Conservation (phyloP, 2,113 vertebrate species). For the Pseudorhombus dupliciocellatus region DNA sequence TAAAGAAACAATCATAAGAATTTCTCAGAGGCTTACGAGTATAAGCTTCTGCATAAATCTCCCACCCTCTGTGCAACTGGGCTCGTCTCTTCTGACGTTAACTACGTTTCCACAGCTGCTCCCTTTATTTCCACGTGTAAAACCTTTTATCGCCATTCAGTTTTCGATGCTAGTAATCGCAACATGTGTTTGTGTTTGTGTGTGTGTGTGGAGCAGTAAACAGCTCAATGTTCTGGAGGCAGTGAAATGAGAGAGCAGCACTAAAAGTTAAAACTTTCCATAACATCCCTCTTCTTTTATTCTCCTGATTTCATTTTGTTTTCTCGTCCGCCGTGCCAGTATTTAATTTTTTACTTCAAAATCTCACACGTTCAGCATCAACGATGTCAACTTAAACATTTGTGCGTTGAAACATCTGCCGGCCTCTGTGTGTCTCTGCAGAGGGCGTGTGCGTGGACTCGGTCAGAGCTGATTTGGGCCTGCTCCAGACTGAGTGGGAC, state of each 20-base stretch:
- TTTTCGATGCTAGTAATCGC: slow-evolving; percentile 31
- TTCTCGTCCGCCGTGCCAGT: slow-evolving; percentile 4
- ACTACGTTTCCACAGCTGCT: slow-evolving; percentile 45
- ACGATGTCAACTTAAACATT: background rate
- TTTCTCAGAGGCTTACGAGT: background rate
- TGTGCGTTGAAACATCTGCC: background rate
- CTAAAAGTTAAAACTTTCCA: slow-evolving; percentile 24
- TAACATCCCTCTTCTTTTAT: slow-evolving; percentile 11
- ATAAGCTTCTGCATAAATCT: slow-evolving; percentile 11
- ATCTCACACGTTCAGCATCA: background rate
- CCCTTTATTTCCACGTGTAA: slow-evolving; percentile 33
- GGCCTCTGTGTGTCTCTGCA: slow-evolving; percentile 44
- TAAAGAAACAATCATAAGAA: background rate
- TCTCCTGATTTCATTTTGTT: background rate
- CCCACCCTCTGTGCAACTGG: slow-evolving; percentile 25
- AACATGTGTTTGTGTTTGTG: slow-evolving; percentile 28
- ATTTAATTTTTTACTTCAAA: background rate
- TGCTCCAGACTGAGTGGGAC: slow-evolving; percentile 85
- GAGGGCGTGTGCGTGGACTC: slow-evolving; percentile 77
- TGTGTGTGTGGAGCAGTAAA: slow-evolving; percentile 40
- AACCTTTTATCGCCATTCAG: slow-evolving; percentile 22
- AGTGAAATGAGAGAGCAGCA: background rate
- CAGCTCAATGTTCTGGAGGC: slow-evolving; percentile 31
- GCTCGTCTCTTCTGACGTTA: slow-evolving; percentile 37
- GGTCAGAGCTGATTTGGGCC: slow-evolving; percentile 72